A percentile compares a stretch with the other conserved stretches of the same genome.
phyloP scores from a whole-genome alignment of 2,113 vertebrate species.

The Notarius quadriscutis region DNA sequence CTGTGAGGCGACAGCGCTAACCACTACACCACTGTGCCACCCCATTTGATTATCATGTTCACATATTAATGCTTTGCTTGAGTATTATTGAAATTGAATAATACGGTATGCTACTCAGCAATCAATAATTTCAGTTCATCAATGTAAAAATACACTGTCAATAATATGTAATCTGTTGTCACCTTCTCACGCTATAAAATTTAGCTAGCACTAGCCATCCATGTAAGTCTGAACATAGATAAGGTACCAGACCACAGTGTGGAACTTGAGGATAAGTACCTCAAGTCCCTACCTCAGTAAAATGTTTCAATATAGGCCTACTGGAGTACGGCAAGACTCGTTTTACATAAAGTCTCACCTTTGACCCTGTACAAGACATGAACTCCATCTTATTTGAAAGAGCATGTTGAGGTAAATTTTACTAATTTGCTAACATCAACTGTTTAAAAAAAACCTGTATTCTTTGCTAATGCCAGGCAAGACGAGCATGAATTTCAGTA shows the following conservation, averaged over 20 bases:
- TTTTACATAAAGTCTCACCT: not conserved
- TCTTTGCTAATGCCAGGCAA: not conserved
- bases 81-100: not conserved
- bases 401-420: not conserved
- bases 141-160: not conserved
- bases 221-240: not conserved
- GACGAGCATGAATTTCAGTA: not conserved
- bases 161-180: not conserved
- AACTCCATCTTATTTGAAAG: not conserved
- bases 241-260: not conserved
- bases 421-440: not conserved
- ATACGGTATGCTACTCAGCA: not conserved
- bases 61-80: not conserved
- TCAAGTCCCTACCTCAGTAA: not conserved
- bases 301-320: not conserved
- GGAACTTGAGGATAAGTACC: not conserved
- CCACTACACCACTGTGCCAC: too few species aligned
- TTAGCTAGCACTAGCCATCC: not conserved
- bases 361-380: not conserved
- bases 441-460: not conserved
- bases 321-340: not conserved
- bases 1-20: too few species aligned
- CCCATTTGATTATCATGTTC: not conserved
- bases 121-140: not conserved
- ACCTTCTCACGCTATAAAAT: not conserved